Base-by-base conservation (phyloP, 2,888 invertebrate species). In the Orthonychiurus folsomi region DNA sequence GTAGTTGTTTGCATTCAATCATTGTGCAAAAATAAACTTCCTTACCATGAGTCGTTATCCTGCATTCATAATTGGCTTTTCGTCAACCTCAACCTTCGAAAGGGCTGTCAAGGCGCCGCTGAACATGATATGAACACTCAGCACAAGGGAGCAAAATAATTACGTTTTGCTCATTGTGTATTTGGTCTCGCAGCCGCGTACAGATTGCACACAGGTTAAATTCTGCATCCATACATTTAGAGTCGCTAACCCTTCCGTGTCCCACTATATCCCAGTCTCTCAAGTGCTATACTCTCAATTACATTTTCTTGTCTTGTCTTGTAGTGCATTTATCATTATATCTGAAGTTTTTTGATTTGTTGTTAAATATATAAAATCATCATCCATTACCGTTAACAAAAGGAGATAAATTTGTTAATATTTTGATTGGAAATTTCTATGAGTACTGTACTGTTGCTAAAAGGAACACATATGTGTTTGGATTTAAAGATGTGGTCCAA, bases 11-110 rank as follows among this genome's bases (percentile, higher is more conserved):
- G n/a, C n/a, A n/a, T n/a, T n/a, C n/a, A n/a, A n/a, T n/a, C n/a
- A n/a, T n/a, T n/a, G n/a, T 37, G 37, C 37, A 37, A 37, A 37
- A 37, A 37, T 37, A 37, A 37, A 37, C 37, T 37, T 37, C 37
- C 37, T 37, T 37, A 37, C 37, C 37, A 37, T 5, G 9, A 37
- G 9, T 37, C 5, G 37, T 5, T 37, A 37, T 37, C 15, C 37
- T 37, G 37, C 37, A 37, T 37, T 5, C 37, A 37, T 37, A 37
- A 37, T 37, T 37, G 37, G 15, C 37, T 37, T 37, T 37, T 37
- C 37, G 37, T 37, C 37, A 37, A 37, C 37, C 37, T 37, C 37
- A 37, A 37, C 37, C 37, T 37, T 37, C 37, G 37, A 37, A 37
- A 9, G 37, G 9, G 37, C 5, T 37, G 37, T 15, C 37, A 37